Conservation (phyloP, 2,113 vertebrate species). For the Periophthalmodon schlosseri region DNA sequence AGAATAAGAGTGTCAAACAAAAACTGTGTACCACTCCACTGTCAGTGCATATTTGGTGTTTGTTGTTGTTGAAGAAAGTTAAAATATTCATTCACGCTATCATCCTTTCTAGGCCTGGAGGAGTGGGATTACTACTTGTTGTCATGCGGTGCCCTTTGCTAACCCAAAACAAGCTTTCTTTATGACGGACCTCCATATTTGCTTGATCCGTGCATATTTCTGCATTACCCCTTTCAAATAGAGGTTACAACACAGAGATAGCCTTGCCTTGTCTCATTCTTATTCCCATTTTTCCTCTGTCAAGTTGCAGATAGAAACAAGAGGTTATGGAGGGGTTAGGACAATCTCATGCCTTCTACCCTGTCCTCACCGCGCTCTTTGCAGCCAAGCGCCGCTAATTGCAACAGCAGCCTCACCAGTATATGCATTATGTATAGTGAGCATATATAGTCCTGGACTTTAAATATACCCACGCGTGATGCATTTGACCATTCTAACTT, state of each 20-base stretch:
- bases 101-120: slow-evolving; percentile 35
- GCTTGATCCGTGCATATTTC: slow-evolving; percentile 45
- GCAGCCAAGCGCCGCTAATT: slow-evolving; percentile 66
- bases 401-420: slow-evolving; percentile 33
- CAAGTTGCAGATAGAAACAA: slow-evolving; percentile 38
- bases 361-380: slow-evolving; percentile 35
- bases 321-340: slow-evolving; percentile 19
- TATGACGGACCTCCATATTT: slow-evolving; percentile 48
- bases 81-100: slow-evolving; percentile 21
- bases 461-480: slow-evolving; percentile 16
- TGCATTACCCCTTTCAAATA: slow-evolving; percentile 57
- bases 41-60: neutral
- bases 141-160: slow-evolving; percentile 39
- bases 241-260: slow-evolving; percentile 53
- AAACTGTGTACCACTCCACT: neutral
- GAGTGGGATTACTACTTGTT: slow-evolving; percentile 55
- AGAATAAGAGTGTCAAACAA: neutral
- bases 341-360: slow-evolving; percentile 34
- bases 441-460: slow-evolving; percentile 38
- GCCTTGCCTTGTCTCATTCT: slow-evolving; percentile 61
- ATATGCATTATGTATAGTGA: slow-evolving; percentile 68
- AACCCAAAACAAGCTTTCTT: slow-evolving; percentile 60
- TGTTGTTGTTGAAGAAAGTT: slow-evolving; percentile 11
- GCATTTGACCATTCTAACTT: slow-evolving; percentile 39
- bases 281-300: slow-evolving; percentile 30